Base-by-base conservation (phyloP, 2,888 invertebrate genomes). In the Nineta flava region DNA sequence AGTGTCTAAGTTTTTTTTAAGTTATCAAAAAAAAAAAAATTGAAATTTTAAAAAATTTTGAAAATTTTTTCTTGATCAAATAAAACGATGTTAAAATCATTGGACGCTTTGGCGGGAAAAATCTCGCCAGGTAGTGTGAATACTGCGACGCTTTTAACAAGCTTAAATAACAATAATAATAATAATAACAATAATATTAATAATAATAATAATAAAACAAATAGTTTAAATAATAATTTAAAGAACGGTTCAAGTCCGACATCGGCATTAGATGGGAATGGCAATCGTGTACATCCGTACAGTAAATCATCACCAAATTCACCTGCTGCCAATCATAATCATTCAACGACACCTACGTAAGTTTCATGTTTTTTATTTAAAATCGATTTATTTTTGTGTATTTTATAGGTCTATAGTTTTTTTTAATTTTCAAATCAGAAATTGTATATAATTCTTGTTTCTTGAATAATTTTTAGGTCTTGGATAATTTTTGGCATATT, bases 21-120 rank as follows among this genome's bases (percentile, higher is more conserved):
- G 26, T 26, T 26, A 7, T 19, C 3, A 19, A n/a, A n/a, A n/a
- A n/a, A n/a, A n/a, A 19, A 19, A 19, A 19, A 19, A 19, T 19
- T 19, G n/a, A n/a, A n/a, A n/a, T n/a, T n/a, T n/a, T n/a, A 19
- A 19, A 19, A 19, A 19, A 19, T 19, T 19, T 19, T 19, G 19
- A 3, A 19, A 19, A 19, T 19, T 19, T 19, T 19, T 19, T 2
- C 5, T 19, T 19, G 19, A 19, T 19, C 5, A 5, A 19, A 7
- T 6, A 26, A 26, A 26, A 26, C 26, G 26, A 88, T 88, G 88
- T 77, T 90, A 70, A 83, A 86, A 70, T 84, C 87, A 60, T 73
- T 90, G 70, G 87, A 87, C 75, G 82, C 83, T 68, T 76, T 90
- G 72, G 88, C 88, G 72, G 86, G 86, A 66, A 90, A 90, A 72